Evolutionary conservation across 2,888 invertebrate species (phyloP), one percentile per base, ranked within the genome.

Genomic region (Scaptomyza reducta): DNA sequence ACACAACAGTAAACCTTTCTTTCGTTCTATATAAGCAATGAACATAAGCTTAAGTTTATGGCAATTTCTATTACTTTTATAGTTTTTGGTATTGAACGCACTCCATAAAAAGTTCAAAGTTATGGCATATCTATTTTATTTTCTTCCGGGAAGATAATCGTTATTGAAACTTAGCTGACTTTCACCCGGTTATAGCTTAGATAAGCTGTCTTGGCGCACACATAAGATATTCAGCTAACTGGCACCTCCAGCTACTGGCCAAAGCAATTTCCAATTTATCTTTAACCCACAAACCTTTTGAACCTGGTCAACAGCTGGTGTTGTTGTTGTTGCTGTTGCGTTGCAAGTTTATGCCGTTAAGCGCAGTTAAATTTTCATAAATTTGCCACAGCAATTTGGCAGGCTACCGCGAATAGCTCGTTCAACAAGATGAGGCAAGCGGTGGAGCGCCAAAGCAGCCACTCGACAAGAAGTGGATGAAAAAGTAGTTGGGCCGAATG

Each of bases 261-360:
- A 77, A 77, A 63, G 62, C 67, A 60, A 66, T 73, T 80, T 87
- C 58, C 59, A 65, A 67, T 74, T 67, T 38, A 79, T 66, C 63
- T 63, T 69, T 70, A 72, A 82, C 84, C 84, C 70, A 70, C 57
- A 82, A 79, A 87, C 87, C 88, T 77, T 71, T 70, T 76, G 66
- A 87, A 69, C 75, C 69, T 50, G 74, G 62, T 38, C 42, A 14
- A 6, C 33, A 29, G 41, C 41, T 53, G 44, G 1, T 46, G n/a
- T 16, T 31, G 14, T 29, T 41, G 44, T 25, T 58, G 25, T 31
- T 38, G 51, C 18, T 31, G 31, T 40, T 60, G 64, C 60, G 60
- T 35, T 57, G 66, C 67, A 54, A 59, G 56, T 47, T 66, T 77
- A 40, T 70, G 67, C 74, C 63, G 77, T 67, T 77, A 63, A 64